Evolutionary conservation across 2,113 vertebrate genomes (phyloP).

Genomic region (Burhinus oedicnemus): DNA sequence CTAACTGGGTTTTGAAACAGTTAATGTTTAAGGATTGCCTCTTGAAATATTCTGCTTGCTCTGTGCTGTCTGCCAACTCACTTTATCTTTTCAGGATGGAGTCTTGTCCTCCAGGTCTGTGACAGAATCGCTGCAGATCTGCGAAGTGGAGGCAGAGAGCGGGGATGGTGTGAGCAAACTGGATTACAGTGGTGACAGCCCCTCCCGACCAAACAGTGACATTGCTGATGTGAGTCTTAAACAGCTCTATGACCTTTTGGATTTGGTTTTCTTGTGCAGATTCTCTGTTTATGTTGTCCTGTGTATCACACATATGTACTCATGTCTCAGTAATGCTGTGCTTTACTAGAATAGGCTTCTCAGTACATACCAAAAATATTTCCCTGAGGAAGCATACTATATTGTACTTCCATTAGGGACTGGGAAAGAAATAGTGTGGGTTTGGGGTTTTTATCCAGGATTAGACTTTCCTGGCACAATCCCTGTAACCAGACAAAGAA

Average conservation of each 20-base stretch:
- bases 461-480: slow-evolving; percentile 51
- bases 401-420: background rate
- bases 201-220: slow-evolving; percentile 73
- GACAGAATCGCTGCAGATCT: slow-evolving; percentile 70
- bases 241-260: background rate
- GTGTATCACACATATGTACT: no score
- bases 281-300: background rate
- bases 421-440: background rate
- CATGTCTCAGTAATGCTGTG: background rate
- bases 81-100: slow-evolving; percentile 66
- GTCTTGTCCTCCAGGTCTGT: slow-evolving; percentile 49
- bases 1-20: background rate
- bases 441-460: background rate
- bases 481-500: slow-evolving; percentile 41
- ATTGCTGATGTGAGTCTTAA: slow-evolving; percentile 74
- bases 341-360: background rate
- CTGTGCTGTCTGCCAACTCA: background rate
- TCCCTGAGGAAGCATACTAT: background rate
- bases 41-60: background rate
- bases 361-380: background rate
- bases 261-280: background rate
- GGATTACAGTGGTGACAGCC: slow-evolving; percentile 72
- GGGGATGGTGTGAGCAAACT: slow-evolving; percentile 65
- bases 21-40: background rate
- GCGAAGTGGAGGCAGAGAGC: slow-evolving; percentile 81